phyloP scores from a whole-genome alignment of 2,113 vertebrate species.

The Oenanthe oenanthe region DNA sequence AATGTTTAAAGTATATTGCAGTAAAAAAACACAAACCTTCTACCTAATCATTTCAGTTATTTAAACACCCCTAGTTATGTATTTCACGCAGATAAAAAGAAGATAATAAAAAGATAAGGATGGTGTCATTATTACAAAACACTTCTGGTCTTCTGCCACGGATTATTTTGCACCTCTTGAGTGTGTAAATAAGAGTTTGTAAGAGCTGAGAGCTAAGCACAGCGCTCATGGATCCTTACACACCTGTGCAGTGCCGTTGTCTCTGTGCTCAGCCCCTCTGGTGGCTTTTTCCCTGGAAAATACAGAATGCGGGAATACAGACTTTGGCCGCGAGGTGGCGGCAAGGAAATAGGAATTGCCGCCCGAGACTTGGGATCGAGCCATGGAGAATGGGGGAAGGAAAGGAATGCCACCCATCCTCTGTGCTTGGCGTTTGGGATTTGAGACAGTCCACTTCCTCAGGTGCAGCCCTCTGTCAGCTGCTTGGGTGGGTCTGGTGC shows the following conservation, averaged over 20 bases:
- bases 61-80: not conserved
- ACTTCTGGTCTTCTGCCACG: not conserved
- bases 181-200: not conserved
- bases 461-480: not conserved
- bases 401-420: not conserved
- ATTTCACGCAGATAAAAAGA: not conserved
- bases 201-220: not conserved
- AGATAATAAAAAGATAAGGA: not conserved
- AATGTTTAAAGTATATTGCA: not conserved
- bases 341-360: constrained; percentile 70
- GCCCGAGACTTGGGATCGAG: not conserved
- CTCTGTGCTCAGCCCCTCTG: not conserved
- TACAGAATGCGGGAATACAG: not conserved
- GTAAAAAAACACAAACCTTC: accelerated
- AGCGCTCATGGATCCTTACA: not conserved
- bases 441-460: not conserved
- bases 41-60: not conserved
- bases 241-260: not conserved
- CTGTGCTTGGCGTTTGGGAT: not conserved
- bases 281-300: not conserved
- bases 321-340: constrained; percentile 76
- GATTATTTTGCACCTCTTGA: not conserved
- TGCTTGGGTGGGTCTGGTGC: not conserved
- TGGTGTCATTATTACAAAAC: not conserved
- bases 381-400: not conserved